These are phyloP conservation scores for Epizoanthus stellaris DNA, from an alignment of 92 coral and sea anemone genomes.

Conservation along the genomic window DNA sequence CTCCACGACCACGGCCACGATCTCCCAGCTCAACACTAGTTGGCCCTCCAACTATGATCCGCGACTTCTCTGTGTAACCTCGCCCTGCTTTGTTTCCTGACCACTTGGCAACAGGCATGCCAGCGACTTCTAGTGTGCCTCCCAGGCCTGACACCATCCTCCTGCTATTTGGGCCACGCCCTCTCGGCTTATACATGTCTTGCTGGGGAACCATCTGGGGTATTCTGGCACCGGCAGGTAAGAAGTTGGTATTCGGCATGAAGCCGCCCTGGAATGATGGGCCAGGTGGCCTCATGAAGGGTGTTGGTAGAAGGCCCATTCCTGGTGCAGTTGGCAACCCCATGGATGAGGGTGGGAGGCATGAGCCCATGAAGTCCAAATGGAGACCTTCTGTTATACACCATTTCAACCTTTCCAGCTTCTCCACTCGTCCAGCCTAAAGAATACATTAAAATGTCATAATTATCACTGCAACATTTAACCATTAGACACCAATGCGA, in stretches of 20 bases:
- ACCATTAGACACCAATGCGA: no score
- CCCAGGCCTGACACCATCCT: constrained; percentile 98
- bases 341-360: constrained; percentile 55
- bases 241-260: constrained; percentile 66
- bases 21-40: constrained; percentile 89
- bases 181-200: constrained; percentile 74
- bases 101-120: constrained; percentile 97
- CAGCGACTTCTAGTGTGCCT: constrained; percentile 97
- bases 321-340: constrained; percentile 72
- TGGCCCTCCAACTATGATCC: constrained; percentile 95
- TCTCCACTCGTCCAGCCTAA: constrained; percentile 88
- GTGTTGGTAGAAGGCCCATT: constrained; percentile 85
- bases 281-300: constrained; percentile 73
- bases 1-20: constrained; percentile 64
- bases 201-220: constrained; percentile 64
- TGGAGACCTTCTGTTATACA: constrained; percentile 93
- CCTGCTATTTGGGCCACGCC: constrained; percentile 89
- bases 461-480: no score
- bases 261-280: constrained; percentile 79
- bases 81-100: constrained; percentile 97
- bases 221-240: constrained; percentile 89
- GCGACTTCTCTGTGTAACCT: constrained; percentile 89
- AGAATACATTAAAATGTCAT: constrained; percentile 1
- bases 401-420: constrained; percentile 95
- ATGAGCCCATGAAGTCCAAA: constrained; percentile 64